phyloP scores from a whole-genome alignment of 2,113 vertebrate genomes.

The Gasterosteus nipponicus region DNA sequence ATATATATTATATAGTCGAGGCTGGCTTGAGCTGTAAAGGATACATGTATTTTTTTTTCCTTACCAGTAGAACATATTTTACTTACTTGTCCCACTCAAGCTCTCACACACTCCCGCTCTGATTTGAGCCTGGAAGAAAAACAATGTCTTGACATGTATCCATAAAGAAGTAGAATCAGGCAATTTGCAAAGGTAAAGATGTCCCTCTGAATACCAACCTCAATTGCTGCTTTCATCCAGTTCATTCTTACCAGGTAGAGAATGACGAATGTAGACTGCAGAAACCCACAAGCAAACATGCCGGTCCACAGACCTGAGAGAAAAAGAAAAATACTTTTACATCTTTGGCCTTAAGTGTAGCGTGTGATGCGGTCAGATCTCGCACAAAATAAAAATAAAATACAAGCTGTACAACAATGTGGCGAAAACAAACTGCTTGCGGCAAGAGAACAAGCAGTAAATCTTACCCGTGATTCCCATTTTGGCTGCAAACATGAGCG shows the following conservation, averaged over 20 bases:
- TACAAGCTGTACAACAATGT: slow-evolving; percentile 1
- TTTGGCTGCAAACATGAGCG: slow-evolving; percentile 86
- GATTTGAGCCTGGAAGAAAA: slow-evolving; percentile 71
- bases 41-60: background rate
- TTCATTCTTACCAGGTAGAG: slow-evolving; percentile 80
- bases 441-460: slow-evolving; percentile 10
- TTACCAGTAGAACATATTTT: background rate
- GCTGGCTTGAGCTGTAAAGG: background rate
- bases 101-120: slow-evolving; percentile 67
- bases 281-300: slow-evolving; percentile 76
- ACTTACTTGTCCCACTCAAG: slow-evolving; percentile 57
- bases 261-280: slow-evolving; percentile 81
- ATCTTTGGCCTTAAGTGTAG: slow-evolving; percentile 5
- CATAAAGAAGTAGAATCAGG: background rate
- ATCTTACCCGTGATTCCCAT: slow-evolving; percentile 84
- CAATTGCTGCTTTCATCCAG: slow-evolving; percentile 83
- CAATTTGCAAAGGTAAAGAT: background rate
- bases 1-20: too few species aligned
- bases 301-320: slow-evolving; percentile 88
- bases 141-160: background rate
- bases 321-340: slow-evolving; percentile 6
- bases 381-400: background rate
- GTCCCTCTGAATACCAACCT: slow-evolving; percentile 77
- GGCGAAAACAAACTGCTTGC: slow-evolving; percentile 9
- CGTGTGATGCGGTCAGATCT: background rate